A percentile compares a stretch with the other conserved stretches of the same genome.
Evolutionary conservation across 1,140 invertebrate species (phyloP).

Genomic region (Octopus bimaculoides): DNA sequence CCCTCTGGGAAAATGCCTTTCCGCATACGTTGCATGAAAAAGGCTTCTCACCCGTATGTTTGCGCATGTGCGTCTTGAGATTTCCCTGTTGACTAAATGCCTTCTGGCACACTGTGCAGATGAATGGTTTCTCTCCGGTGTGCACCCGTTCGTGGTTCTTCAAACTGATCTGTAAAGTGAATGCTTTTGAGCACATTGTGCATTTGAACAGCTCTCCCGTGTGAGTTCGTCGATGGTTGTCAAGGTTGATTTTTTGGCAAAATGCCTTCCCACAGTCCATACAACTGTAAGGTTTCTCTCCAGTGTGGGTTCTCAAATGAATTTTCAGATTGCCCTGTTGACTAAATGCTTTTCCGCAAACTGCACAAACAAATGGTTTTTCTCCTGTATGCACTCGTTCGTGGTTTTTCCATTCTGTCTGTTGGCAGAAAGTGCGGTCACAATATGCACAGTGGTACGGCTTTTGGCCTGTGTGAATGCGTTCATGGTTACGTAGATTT

Average conservation of each 20-base stretch:
- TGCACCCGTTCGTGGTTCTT: neutral
- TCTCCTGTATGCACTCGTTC: slow-evolving; percentile 83
- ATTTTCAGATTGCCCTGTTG: neutral
- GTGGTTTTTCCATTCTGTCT: slow-evolving; percentile 89
- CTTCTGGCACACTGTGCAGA: neutral
- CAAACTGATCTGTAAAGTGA: neutral
- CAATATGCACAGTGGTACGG: slow-evolving; percentile 52
- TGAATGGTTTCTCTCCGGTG: slow-evolving; percentile 8
- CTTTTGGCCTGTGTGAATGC: slow-evolving; percentile 62
- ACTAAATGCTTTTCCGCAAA: slow-evolving; percentile 72
- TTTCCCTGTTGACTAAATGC: neutral
- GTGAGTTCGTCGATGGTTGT: slow-evolving; percentile 35
- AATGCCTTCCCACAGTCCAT: slow-evolving; percentile 71
- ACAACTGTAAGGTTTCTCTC: slow-evolving; percentile 74
- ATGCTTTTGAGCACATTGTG: neutral
- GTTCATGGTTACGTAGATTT: slow-evolving; percentile 76
- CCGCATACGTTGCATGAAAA: neutral
- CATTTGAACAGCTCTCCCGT: slow-evolving; percentile 18
- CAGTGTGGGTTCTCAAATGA: slow-evolving; percentile 64
- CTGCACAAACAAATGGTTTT: slow-evolving; percentile 65
- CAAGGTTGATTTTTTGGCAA: slow-evolving; percentile 66
- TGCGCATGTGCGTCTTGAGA: neutral
- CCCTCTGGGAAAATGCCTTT: neutral
- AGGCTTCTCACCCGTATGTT: slow-evolving; percentile 7
- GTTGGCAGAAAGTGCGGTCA: slow-evolving; percentile 76